Base-by-base conservation (phyloP, 1,140 invertebrate genomes). In the Hyles vespertilio region DNA sequence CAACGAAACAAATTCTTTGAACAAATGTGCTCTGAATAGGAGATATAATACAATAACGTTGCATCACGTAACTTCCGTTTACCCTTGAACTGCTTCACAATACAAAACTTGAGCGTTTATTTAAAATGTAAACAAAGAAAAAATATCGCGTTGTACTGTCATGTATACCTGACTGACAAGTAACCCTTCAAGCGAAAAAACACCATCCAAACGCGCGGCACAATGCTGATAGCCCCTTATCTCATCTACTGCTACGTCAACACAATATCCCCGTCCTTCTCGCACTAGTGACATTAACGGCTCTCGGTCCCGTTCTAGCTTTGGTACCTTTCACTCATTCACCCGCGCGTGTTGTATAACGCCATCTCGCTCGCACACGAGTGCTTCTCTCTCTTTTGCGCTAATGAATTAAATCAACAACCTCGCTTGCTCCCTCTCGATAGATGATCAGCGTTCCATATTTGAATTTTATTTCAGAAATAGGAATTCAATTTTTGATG, bases 161-260 rank as follows among this genome's bases (percentile, higher is more conserved):
- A 40, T 40, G 36, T 40, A 5, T 40, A 40, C 36, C 36, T 40
- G 36, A 8, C 36, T 5, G 36, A 40, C 36, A 8, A 40, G 36
- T 40, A 40, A 40, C 5, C 3, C 5, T 40, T 40, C 72, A 47
- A 81, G 72, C 74, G 57, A 61, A 76, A 77, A 78, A 63, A 71
- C 54, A 60, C 47, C 52, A 46, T 75, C 60, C 65, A 70, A 85
- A 84, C 74, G 74, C 74, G 59, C 74, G 34, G 58, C 53, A 60
- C 72, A 74, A 69, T 76, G 72, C 80, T 87, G 84, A 87, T 87
- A 87, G 81, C 81, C 77, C 83, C 84, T 86, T 87, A 86, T 85
- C 84, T 84, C 84, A 83, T 84, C 82, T 83, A 80, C 79, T 79
- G 84, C 84, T 84, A 85, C 84, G 84, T 87, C 84, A 87, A 87